phyloP scores from a whole-genome alignment of 2,888 invertebrate species.

The Drosophila niveifrons region DNA sequence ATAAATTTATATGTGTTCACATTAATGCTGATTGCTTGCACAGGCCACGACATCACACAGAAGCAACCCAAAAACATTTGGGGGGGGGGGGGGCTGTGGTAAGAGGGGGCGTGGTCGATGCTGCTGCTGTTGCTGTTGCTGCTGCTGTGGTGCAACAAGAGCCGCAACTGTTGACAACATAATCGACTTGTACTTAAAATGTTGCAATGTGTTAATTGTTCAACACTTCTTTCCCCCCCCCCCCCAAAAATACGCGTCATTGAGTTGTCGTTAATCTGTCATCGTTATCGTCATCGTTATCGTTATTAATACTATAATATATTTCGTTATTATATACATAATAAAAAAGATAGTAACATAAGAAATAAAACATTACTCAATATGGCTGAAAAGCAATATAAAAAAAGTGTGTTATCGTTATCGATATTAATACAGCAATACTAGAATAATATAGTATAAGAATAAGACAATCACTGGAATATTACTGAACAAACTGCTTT shows the following conservation, averaged over 20 bases:
- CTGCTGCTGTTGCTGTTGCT: not conserved
- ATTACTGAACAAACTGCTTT: too few species aligned
- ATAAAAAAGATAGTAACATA: too few species aligned
- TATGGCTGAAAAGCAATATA: too few species aligned
- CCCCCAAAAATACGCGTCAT: not conserved
- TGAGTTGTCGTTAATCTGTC: conserved; percentile 15
- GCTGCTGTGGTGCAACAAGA: conserved; percentile 8
- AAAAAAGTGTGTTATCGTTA: too few species aligned
- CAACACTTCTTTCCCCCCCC: conserved; percentile 19
- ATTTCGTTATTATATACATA: too few species aligned
- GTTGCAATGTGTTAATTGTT: conserved; percentile 69
- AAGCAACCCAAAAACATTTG: not conserved
- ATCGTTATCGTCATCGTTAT: conserved; percentile 4
- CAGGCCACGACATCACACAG: not conserved
- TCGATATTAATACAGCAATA: too few species aligned
- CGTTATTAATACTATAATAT: not conserved
- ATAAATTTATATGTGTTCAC: conserved; percentile 50
- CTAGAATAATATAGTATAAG: too few species aligned
- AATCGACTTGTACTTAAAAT: conserved; percentile 75
- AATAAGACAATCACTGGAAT: too few species aligned
- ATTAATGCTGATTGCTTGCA: conserved; percentile 53
- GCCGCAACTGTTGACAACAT: conserved; percentile 70
- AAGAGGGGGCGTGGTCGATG: not conserved
- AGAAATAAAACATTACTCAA: not conserved
- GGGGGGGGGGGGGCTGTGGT: not conserved